These are phyloP conservation scores for Rhingia campestris DNA, from an alignment of 2,888 invertebrate species.

Conservation along the genomic window DNA sequence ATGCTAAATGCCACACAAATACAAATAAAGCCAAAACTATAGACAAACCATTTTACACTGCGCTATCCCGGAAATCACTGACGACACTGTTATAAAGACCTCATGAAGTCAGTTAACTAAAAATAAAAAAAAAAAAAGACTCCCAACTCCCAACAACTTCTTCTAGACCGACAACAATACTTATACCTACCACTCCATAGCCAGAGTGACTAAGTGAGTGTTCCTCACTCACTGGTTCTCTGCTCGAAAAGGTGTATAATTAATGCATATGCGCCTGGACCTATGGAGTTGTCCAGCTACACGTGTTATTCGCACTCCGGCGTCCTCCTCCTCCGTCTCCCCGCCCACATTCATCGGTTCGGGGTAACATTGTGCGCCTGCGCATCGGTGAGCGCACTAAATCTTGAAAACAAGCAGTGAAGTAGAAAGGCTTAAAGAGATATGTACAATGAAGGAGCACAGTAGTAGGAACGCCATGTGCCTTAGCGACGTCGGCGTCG, in stretches of 20 bases:
- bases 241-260: conserved; percentile 63
- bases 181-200: conserved; percentile 12
- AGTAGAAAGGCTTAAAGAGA: conserved; percentile 63
- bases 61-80: conserved; percentile 69
- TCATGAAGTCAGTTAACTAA: conserved; percentile 44
- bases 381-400: conserved; percentile 54
- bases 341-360: background rate
- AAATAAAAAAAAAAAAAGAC: background rate
- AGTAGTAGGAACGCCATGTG: conserved; percentile 51
- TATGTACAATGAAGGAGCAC: conserved; percentile 54
- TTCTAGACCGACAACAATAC: conserved; percentile 33
- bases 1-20: conserved; percentile 69
- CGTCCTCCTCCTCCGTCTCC: background rate
- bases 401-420: conserved; percentile 53
- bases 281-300: conserved; percentile 68
- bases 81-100: conserved; percentile 69
- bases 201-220: conserved; percentile 64
- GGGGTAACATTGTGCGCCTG: conserved; percentile 28
- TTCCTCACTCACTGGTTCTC: conserved; percentile 66
- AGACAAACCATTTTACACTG: conserved; percentile 51
- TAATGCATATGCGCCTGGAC: conserved; percentile 60
- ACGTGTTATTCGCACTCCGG: conserved; percentile 62
- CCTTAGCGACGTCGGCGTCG: conserved; percentile 26
- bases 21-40: conserved; percentile 36
- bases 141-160: conserved; percentile 6